These are phyloP conservation scores for Hipposideros armiger DNA, from an alignment of 2,113 vertebrate species.

Conservation along the genomic window DNA sequence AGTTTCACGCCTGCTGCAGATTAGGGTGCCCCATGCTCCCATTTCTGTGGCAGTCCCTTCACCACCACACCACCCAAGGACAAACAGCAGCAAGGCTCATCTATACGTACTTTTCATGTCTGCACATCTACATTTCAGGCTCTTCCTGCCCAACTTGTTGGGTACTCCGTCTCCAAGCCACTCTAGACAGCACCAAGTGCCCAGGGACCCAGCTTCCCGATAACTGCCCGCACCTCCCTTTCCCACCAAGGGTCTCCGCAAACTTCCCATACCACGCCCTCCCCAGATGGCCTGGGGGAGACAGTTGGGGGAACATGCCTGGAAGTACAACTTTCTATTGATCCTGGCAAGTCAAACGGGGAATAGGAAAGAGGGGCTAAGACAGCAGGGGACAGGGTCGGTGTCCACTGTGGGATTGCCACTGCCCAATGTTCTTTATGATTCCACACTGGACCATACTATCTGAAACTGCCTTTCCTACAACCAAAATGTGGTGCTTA, in stretches of 20 bases:
- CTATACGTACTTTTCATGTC: neutral
- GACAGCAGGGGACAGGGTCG: neutral
- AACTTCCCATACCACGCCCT: neutral
- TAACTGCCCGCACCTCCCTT: neutral
- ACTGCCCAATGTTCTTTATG: neutral
- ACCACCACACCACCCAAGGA: neutral
- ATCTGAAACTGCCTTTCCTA: neutral
- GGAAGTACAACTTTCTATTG: neutral
- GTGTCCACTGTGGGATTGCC: neutral
- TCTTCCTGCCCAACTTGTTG: neutral
- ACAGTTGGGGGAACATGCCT: neutral
- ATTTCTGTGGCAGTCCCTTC: neutral
- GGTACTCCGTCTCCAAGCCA: neutral
- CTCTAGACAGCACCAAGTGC: neutral
- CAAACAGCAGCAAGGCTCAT: neutral
- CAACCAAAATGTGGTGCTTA: neutral
- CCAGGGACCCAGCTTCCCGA: neutral
- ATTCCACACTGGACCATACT: neutral
- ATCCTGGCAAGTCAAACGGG: neutral
- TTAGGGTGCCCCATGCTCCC: neutral
- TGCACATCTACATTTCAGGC: neutral
- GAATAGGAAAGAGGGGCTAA: neutral
- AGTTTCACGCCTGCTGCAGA: neutral
- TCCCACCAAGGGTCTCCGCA: neutral
- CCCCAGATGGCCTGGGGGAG: neutral